Evolutionary conservation across 2,113 vertebrate genomes (phyloP).

Genomic region (Oplegnathus fasciatus): DNA sequence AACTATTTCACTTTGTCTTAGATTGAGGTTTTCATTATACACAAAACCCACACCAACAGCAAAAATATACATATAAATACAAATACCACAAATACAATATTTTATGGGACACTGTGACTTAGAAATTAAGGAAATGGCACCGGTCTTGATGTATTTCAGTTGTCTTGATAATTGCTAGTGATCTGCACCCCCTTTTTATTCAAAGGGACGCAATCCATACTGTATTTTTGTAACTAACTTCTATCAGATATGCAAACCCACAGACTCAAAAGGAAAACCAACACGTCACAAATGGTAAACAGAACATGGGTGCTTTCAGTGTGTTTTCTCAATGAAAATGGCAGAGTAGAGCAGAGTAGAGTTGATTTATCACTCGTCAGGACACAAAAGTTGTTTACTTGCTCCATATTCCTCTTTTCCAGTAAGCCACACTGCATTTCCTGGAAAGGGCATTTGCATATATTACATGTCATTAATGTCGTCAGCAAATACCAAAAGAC

Average conservation of each 20-base stretch:
- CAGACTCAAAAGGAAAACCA: no score
- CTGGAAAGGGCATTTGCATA: constrained; percentile 8
- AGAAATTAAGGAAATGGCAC: not conserved
- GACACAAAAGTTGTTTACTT: not conserved
- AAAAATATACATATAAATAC: not conserved
- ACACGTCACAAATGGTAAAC: no score
- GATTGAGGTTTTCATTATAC: not conserved
- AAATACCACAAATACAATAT: not conserved
- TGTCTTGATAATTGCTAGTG: not conserved
- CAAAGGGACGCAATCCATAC: no score
- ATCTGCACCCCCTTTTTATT: not conserved
- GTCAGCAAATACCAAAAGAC: not conserved
- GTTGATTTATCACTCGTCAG: no score
- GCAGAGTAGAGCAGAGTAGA: no score
- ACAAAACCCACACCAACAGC: not conserved
- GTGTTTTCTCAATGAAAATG: no score
- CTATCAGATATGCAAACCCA: no score
- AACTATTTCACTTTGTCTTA: not conserved
- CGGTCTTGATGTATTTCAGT: not conserved
- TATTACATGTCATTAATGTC: not conserved
- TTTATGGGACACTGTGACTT: not conserved
- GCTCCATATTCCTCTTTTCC: not conserved
- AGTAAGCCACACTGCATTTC: not conserved
- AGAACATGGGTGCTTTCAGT: no score
- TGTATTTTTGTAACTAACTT: no score